Evolutionary conservation across 2,888 invertebrate genomes (phyloP), one percentile per base, ranked within the genome.

Genomic region (Agriopis marginaria): DNA sequence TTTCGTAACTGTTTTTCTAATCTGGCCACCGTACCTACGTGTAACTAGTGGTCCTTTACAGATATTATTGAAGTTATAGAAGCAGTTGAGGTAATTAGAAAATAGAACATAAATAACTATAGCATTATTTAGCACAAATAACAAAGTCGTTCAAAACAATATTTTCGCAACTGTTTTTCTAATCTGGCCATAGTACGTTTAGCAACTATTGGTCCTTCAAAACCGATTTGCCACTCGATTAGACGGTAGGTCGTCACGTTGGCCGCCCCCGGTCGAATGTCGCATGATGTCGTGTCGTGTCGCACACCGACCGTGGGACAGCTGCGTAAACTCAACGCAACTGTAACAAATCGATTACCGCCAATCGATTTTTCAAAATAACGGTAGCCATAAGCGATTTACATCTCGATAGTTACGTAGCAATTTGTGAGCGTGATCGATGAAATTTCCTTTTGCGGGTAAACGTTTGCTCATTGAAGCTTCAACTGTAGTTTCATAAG

Each of bases 361-460:
- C 86, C 84, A 91, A 92, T 91, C 91, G 92, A 92, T 91, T 93
- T 92, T 92, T 91, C 89, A 87, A 90, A 88, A 92, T 93, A 94
- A 93, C 93, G 92, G 93, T 87, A 89, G 87, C 84, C 82, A 84
- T 86, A 84, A 89, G 87, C 88, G 89, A 92, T 92, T 92, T 92
- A 91, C 91, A 93, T 93, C 90, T 89, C 82, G 87, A 92, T 89
- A 84, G 90, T 91, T 90, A 88, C 89, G 84, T 89, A 86, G 91
- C 90, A 89, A 93, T 92, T 90, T 91, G 88, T 87, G 86, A 90
- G 87, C 93, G 91, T 91, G 92, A 91, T 93, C 91, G 90, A 91
- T 90, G 91, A 91, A 90, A 92, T 90, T 90, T 90, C 83, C 87
- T 87, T 87, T 90, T 90, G 90, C 91, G 89, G 91, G 86, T 85